Conservation (phyloP, 2,888 invertebrate species). For the Coelopa pilipes region DNA sequence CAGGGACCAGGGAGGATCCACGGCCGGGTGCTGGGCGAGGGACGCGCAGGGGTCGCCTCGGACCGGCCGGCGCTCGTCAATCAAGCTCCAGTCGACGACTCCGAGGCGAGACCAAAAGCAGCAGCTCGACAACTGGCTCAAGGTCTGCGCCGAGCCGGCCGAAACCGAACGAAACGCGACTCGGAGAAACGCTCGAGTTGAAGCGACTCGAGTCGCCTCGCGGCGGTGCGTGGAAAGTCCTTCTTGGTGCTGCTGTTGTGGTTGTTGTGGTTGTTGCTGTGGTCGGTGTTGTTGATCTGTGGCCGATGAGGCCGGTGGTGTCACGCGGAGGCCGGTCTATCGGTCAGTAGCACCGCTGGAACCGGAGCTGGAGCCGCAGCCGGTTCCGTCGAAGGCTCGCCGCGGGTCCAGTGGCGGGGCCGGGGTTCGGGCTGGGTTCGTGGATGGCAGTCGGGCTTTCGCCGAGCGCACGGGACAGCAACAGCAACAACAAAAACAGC, state of each 20-base stretch:
- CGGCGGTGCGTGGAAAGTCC: constrained; percentile 23
- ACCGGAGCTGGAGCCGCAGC: no score
- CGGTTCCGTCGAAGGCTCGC: no score
- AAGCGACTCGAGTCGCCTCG: background rate
- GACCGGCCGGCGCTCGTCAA: no score
- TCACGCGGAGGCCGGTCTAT: constrained; percentile 26
- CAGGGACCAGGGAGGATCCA: no score
- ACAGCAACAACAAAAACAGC: no score
- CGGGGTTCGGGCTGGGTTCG: no score
- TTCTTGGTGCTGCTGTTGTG: constrained; percentile 27
- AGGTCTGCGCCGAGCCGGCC: constrained; percentile 20
- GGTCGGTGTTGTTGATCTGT: constrained; percentile 10
- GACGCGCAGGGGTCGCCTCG: no score
- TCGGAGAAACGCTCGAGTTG: constrained; percentile 7
- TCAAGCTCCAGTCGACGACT: background rate
- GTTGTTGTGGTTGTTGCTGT: constrained; percentile 10
- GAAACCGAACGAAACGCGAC: background rate
- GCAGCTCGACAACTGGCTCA: constrained; percentile 25
- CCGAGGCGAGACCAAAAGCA: background rate
- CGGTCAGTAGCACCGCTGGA: constrained; percentile 40
- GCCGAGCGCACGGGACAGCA: no score
- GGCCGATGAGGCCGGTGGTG: background rate
- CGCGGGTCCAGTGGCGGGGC: no score
- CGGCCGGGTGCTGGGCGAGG: no score
- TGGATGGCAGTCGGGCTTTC: no score